Evolutionary conservation across 2,888 invertebrate genomes (phyloP).

Genomic region (Schizotus pectinicornis): DNA sequence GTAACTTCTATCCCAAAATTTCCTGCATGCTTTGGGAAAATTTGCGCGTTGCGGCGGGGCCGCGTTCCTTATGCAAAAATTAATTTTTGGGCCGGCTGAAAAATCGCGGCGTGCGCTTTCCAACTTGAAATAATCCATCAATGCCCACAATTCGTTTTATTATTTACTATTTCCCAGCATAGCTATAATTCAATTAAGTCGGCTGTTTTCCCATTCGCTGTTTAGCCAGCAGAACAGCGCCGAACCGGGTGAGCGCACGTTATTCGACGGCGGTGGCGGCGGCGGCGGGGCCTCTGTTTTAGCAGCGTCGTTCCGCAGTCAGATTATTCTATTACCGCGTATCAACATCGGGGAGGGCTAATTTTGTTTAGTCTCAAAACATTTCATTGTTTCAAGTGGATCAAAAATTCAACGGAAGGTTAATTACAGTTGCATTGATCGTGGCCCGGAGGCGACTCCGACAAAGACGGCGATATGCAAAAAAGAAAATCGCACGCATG

Average conservation of each 20-base stretch:
- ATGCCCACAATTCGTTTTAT: conserved; percentile 47
- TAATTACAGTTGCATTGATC: conserved; percentile 67
- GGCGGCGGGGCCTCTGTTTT: conserved; percentile 38
- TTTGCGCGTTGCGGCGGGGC: no score
- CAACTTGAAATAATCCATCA: conserved; percentile 45
- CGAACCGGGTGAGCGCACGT: conserved; percentile 12
- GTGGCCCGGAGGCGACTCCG: conserved; percentile 44
- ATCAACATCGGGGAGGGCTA: conserved; percentile 68
- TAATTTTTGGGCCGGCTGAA: neutral
- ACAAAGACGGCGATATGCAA: conserved; percentile 12
- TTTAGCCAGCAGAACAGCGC: conserved; percentile 11
- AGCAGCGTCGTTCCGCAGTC: conserved; percentile 56
- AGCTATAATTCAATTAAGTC: conserved; percentile 50
- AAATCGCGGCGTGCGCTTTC: conserved; percentile 10
- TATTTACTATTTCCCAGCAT: conserved; percentile 46
- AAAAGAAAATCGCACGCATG: conserved; percentile 10
- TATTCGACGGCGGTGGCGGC: conserved; percentile 28
- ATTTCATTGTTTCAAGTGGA: conserved; percentile 70
- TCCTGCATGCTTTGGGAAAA: no score
- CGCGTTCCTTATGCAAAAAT: no score
- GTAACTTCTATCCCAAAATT: no score
- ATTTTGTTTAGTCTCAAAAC: conserved; percentile 74
- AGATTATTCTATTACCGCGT: conserved; percentile 75
- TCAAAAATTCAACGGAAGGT: conserved; percentile 71
- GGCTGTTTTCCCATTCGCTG: conserved; percentile 47